Percentiles rank a stretch among this genome's conserved stretches.
phyloP scores from a whole-genome alignment of 1,140 invertebrate genomes.

The Belonocnema kinseyi region DNA sequence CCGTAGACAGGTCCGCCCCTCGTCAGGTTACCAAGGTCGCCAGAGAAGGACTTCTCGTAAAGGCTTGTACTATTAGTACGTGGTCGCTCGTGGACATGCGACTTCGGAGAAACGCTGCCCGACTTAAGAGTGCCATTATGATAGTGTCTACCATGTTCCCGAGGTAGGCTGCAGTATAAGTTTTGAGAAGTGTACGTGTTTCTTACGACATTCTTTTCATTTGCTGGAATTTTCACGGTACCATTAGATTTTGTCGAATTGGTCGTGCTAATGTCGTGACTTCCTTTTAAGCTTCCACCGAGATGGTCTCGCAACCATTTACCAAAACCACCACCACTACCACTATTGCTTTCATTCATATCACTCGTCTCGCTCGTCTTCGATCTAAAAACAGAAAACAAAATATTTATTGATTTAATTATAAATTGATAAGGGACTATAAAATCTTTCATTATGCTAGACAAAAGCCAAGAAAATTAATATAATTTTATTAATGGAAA shows the following conservation, averaged over 20 bases:
- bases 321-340: slow-evolving; percentile 61
- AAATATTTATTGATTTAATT: background rate
- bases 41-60: slow-evolving; percentile 56
- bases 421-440: background rate
- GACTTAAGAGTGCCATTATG: slow-evolving; percentile 55
- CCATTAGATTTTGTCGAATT: slow-evolving; percentile 38
- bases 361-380: slow-evolving; percentile 44
- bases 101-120: slow-evolving; percentile 47
- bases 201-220: slow-evolving; percentile 61
- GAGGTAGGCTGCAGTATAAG: slow-evolving; percentile 67
- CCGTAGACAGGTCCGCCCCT: slow-evolving; percentile 64
- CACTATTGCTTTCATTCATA: slow-evolving; percentile 41
- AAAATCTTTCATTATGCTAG: background rate
- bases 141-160: slow-evolving; percentile 60
- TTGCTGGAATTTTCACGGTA: slow-evolving; percentile 44
- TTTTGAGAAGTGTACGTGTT: slow-evolving; percentile 66
- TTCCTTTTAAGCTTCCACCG: slow-evolving; percentile 62
- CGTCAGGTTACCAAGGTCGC: slow-evolving; percentile 54
- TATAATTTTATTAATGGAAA: no score
- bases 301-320: slow-evolving; percentile 70
- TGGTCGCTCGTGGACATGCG: slow-evolving; percentile 51
- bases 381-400: slow-evolving; percentile 46
- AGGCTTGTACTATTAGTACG: slow-evolving; percentile 55
- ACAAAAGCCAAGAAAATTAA: no score
- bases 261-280: slow-evolving; percentile 48